A percentile compares a stretch with the other conserved stretches of the same genome.
Conservation (phyloP, 2,888 invertebrate species). For the Tryphoninae sp. region DNA sequence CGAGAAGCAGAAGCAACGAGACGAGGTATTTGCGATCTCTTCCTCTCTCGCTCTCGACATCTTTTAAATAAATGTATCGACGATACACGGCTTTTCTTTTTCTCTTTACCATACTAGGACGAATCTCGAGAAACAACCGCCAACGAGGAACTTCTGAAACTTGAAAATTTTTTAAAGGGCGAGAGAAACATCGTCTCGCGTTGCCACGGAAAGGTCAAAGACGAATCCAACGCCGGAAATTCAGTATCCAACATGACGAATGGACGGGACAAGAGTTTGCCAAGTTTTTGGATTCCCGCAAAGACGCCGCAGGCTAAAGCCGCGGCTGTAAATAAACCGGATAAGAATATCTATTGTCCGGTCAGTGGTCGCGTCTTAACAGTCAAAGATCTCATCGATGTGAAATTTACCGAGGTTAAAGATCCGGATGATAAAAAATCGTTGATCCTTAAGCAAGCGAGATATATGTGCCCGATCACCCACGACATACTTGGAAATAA, state of each 20-base stretch:
- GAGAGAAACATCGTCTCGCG: conserved; percentile 88
- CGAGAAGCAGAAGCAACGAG: conserved; percentile 91
- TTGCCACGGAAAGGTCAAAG: conserved; percentile 60
- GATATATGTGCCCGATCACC: conserved; percentile 99
- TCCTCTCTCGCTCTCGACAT: no score
- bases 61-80: background rate
- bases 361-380: conserved; percentile 92
- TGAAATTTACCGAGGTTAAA: conserved; percentile 95
- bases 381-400: conserved; percentile 94
- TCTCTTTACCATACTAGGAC: conserved; percentile 73
- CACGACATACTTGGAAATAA: conserved; percentile 97
- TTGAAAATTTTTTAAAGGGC: conserved; percentile 91
- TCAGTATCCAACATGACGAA: conserved; percentile 91
- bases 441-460: conserved; percentile 92
- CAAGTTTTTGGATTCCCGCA: conserved; percentile 98
- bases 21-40: conserved; percentile 82
- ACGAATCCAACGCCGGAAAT: conserved; percentile 63
- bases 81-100: background rate
- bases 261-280: conserved; percentile 90
- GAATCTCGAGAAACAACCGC: conserved; percentile 87
- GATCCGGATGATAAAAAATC: conserved; percentile 94
- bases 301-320: conserved; percentile 93
- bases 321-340: conserved; percentile 88
- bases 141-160: conserved; percentile 88
- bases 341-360: conserved; percentile 90